Evolutionary conservation across 2,113 vertebrate genomes (phyloP).

Genomic region (Martes martes): DNA sequence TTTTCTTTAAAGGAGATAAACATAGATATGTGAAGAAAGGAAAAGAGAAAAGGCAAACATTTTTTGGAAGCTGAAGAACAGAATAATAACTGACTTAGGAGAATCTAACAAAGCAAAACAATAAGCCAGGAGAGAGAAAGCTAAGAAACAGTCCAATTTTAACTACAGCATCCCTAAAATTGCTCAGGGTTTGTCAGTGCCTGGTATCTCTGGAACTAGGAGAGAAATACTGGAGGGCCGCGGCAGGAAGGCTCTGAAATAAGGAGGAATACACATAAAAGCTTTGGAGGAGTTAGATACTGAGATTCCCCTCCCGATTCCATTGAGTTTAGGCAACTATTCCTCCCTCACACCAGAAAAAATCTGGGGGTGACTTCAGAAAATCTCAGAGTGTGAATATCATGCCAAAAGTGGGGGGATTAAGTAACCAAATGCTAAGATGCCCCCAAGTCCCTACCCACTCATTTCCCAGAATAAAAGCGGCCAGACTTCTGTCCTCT

Average conservation of each 20-base stretch:
- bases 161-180: not conserved
- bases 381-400: not conserved
- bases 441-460: too few relatives aligned
- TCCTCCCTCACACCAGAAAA: not conserved
- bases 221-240: not conserved
- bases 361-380: not conserved
- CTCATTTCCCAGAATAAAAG: not conserved
- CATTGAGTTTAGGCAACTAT: not conserved
- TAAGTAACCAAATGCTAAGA: not conserved
- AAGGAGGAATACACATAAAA: not conserved
- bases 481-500: not conserved
- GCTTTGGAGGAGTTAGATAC: not conserved
- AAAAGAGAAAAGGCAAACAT: conserved; percentile 8
- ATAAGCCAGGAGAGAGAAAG: not conserved
- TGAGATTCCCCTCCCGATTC: not conserved
- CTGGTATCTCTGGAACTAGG: not conserved
- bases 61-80: not conserved
- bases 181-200: not conserved
- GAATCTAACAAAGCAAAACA: not conserved
- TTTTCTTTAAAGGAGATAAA: conserved; percentile 2
- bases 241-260: not conserved
- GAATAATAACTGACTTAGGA: not conserved
- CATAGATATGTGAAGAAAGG: not conserved
- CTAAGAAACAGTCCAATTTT: not conserved
- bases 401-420: not conserved